phyloP scores from a whole-genome alignment of 2,888 invertebrate genomes.

The Margaritifera margaritifera region DNA sequence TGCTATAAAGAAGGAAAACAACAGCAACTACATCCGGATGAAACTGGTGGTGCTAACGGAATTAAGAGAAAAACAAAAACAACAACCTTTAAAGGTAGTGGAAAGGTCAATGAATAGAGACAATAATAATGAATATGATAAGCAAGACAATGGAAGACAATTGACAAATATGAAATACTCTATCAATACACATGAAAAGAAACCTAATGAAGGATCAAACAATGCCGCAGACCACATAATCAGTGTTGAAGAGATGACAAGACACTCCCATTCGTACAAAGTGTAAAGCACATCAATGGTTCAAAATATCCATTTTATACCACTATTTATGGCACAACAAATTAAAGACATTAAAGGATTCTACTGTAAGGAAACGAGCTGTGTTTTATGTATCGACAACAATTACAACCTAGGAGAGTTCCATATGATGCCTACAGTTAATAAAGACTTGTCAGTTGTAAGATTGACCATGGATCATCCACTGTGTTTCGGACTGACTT shows the following conservation, averaged over 20 bases:
- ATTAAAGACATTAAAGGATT: slow-evolving; percentile 28
- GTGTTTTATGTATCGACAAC: slow-evolving; percentile 22
- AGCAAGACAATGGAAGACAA: slow-evolving; percentile 13
- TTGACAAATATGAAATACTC: slow-evolving; percentile 6
- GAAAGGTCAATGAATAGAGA: slow-evolving; percentile 1
- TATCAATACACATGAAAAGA: neutral
- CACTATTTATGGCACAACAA: slow-evolving; percentile 14
- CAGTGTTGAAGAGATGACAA: slow-evolving; percentile 27
- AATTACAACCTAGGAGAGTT: slow-evolving; percentile 25
- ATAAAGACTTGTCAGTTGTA: slow-evolving; percentile 20
- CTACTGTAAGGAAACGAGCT: slow-evolving; percentile 14
- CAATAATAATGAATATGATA: slow-evolving; percentile 3
- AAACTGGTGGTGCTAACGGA: too few relatives aligned
- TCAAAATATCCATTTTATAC: slow-evolving; percentile 19
- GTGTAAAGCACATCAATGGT: slow-evolving; percentile 18
- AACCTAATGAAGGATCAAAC: neutral
- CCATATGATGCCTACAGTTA: slow-evolving; percentile 18
- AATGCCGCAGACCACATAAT: slow-evolving; percentile 27
- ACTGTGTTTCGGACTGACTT: slow-evolving; percentile 18
- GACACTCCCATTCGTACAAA: slow-evolving; percentile 20
- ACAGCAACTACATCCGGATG: too few relatives aligned
- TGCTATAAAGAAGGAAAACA: too few relatives aligned
- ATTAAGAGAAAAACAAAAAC: too few relatives aligned
- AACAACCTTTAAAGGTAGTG: slow-evolving; percentile 5
- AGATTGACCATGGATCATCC: slow-evolving; percentile 9